These are phyloP conservation scores for Nicator chloris DNA, from an alignment of 2,113 vertebrate genomes.

Conservation along the genomic window DNA sequence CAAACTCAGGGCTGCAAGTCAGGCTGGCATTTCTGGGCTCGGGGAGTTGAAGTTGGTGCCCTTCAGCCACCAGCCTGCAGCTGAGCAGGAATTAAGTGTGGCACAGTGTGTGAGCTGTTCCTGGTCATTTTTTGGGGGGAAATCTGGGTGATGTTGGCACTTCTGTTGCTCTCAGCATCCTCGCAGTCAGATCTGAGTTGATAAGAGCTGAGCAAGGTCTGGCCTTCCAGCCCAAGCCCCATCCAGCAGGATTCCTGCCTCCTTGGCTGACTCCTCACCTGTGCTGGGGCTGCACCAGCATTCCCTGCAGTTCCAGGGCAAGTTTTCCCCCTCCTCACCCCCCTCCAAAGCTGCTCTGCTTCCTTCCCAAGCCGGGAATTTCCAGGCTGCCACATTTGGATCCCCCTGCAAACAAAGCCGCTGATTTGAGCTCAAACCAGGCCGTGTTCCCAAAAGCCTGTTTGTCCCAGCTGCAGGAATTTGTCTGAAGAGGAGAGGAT, in stretches of 20 bases:
- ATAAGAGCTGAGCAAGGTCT: background rate
- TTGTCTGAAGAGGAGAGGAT: background rate
- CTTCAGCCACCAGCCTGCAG: background rate
- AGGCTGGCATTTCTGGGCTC: background rate
- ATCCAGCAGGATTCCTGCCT: rapidly evolving
- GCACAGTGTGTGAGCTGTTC: rapidly evolving
- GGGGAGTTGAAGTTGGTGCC: background rate
- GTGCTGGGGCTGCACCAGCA: background rate
- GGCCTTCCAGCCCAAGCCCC: background rate
- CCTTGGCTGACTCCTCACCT: background rate
- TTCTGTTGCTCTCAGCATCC: background rate
- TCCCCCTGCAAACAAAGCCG: background rate
- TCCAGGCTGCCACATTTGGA: constrained; percentile 17
- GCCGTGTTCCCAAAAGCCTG: background rate
- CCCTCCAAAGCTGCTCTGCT: background rate
- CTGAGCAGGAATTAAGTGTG: background rate
- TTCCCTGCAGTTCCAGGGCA: background rate
- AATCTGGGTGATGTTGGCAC: background rate
- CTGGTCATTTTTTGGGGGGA: background rate
- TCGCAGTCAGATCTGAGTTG: rapidly evolving
- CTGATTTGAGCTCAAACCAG: background rate
- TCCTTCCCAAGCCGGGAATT: background rate
- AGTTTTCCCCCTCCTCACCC: rapidly evolving
- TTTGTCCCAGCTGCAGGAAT: constrained; percentile 15
- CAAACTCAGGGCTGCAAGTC: background rate